phyloP scores from a whole-genome alignment of 2,888 invertebrate species.

The Drosophila flavopinicola region DNA sequence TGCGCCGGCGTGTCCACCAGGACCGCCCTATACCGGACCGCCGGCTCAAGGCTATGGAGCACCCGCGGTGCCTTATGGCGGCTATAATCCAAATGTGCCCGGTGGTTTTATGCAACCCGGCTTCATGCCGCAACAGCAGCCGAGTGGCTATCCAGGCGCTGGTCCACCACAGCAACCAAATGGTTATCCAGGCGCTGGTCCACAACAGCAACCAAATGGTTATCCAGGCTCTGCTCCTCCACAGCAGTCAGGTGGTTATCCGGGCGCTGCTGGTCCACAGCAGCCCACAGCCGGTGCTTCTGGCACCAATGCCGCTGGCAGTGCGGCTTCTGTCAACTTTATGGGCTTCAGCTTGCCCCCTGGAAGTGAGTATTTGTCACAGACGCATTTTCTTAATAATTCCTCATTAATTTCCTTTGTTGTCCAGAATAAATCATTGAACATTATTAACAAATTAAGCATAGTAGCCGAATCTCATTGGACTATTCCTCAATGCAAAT shows the following conservation, averaged over 20 bases:
- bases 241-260: constrained; percentile 40
- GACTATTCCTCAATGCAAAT: not conserved
- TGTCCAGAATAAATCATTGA: constrained; percentile 21
- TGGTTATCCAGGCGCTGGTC: constrained; percentile 32
- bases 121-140: constrained; percentile 63
- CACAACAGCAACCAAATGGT: constrained; percentile 47
- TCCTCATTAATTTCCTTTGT: constrained; percentile 12
- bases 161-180: constrained; percentile 53
- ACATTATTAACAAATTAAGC: constrained; percentile 1
- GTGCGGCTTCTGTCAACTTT: constrained; percentile 56
- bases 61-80: constrained; percentile 55
- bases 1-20: constrained; percentile 58
- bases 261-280: constrained; percentile 32
- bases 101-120: constrained; percentile 74
- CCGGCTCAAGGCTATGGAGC: constrained; percentile 49
- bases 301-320: constrained; percentile 49
- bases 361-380: constrained; percentile 80
- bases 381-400: not conserved
- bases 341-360: constrained; percentile 83
- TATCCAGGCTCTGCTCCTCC: constrained; percentile 33
- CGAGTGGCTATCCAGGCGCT: constrained; percentile 48
- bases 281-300: constrained; percentile 47
- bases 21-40: constrained; percentile 59
- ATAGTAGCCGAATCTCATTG: not conserved
- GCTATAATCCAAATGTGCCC: constrained; percentile 61